Evolutionary conservation across 2,888 invertebrate species (phyloP), one percentile per base, ranked within the genome.

Genomic region (Pristionchus exspectatus): DNA sequence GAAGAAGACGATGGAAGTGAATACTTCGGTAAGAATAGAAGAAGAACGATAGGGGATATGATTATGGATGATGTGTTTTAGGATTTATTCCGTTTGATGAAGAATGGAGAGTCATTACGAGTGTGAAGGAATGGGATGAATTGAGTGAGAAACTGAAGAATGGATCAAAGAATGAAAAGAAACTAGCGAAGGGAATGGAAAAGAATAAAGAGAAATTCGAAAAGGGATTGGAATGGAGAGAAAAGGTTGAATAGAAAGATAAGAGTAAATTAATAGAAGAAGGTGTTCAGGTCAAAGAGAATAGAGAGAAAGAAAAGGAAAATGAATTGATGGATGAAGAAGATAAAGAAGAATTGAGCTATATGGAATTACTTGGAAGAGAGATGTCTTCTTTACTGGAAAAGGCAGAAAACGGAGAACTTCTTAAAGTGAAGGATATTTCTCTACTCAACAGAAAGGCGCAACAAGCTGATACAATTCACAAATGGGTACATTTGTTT

Each of bases 51-150:
- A 63, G 63, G 59, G 27, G 38, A 38, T 38, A 38, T 38, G 38
- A 38, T 38, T 27, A 74, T 38, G 38, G 74, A 38, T n/a, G 21
- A 74, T 16, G 18, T 7, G 24, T 56, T 85, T 30, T 33, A 85
- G 85, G 33, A 5, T 85, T 85, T 24, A 63, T 85, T 59, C 59
- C 59, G 30, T 10, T 4, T n/a, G 38, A 87, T 24, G 87, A 87
- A 56, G 56, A 72, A 30, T 87, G 87, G 87, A 69, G 87, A 50
- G 24, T 16, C 50, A 30, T 87, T 24, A 18, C 16, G 33, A 85
- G 12, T 85, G 63, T 50, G 33, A 63, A 63, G 63, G 85, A 85
- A 85, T 85, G 85, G 85, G 50, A 85, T 85, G 59, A 63, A 85
- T 33, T 85, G 18, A 85, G 33, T 56, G 56, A 66, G 0, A 27